Base-by-base conservation (phyloP, 2,113 vertebrate genomes). In the Neodon shergylaensis region DNA sequence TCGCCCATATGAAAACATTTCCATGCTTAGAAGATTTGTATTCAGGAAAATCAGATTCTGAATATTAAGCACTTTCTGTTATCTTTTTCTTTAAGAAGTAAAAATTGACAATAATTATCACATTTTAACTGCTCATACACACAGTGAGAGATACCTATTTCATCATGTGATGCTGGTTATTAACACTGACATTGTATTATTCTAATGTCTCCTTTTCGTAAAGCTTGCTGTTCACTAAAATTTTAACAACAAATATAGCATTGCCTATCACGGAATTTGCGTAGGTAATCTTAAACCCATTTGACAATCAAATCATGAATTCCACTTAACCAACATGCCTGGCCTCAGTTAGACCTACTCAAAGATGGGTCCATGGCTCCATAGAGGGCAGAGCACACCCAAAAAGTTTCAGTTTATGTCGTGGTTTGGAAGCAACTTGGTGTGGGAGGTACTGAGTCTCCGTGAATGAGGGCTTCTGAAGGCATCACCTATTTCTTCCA, bases 21-120 rank as follows among this genome's bases (percentile, higher is more conserved):
- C 76, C 82, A 85, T 66, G 22, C 82, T 33, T 82, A 47, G 24
- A 94, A 78, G 17, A 72, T 95, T 85, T 68, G 47, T 36, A 77
- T 82, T 90, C 84, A 93, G 88, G 44, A 90, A 97, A 94, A 92
- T 94, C 73, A 72, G 28, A 92, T 63, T 78, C 36, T 90, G 88
- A 85, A 78, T 90, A 22, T 28, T 81, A 61, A 94, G 73, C 3
- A 47, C 11, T 76, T 93, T 10, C 3, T 47, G 22, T 81, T 81
- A 12, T 65, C 83, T 88, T 49, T 86, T 79, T 85, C 66, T 94
- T 87, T 31, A 11, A 13, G 28, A 92, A 36, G 58, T 58, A 52
- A 92, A 96, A 91, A 44, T 47, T 54, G 92, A 17, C 76, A 92
- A 63, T 52, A 49, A 10, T 58, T 68, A 54, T 39, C 68, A 54